Evolutionary conservation across 2,113 vertebrate species (phyloP).

Genomic region (Sciurus niger): DNA sequence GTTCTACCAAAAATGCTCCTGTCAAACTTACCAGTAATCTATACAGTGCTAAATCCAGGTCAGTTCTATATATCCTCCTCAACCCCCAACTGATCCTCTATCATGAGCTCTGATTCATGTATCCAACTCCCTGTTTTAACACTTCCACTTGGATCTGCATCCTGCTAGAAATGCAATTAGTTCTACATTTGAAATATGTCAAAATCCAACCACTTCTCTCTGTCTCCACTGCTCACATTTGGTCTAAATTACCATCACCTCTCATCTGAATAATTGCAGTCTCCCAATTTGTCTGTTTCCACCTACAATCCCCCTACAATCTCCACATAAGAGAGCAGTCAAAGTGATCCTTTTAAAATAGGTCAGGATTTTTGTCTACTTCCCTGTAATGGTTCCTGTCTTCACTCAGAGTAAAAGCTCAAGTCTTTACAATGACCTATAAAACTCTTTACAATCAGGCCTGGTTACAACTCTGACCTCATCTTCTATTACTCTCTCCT

Average conservation of each 20-base stretch:
- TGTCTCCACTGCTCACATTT: not conserved
- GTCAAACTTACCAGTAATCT: not conserved
- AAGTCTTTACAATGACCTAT: not conserved
- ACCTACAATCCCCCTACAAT: not conserved
- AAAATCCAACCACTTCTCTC: not conserved
- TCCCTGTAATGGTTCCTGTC: not conserved
- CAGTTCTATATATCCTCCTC: not conserved
- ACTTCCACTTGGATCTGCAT: not conserved
- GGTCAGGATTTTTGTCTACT: not conserved
- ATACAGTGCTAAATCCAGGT: not conserved
- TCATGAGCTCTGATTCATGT: not conserved
- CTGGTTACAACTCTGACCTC: not conserved
- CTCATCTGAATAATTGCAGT: not conserved
- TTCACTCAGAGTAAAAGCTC: not conserved
- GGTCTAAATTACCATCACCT: not conserved
- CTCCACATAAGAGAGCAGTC: not conserved
- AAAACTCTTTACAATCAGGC: not conserved
- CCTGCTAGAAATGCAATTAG: not conserved
- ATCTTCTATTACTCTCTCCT: not conserved
- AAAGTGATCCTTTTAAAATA: not conserved
- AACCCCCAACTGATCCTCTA: not conserved
- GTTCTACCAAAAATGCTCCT: not conserved
- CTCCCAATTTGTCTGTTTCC: not conserved
- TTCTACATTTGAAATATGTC: constrained; percentile 11
- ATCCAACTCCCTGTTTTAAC: constrained; percentile 5